Conservation (phyloP, 2,888 invertebrate genomes). For the Diabrotica balteata region DNA sequence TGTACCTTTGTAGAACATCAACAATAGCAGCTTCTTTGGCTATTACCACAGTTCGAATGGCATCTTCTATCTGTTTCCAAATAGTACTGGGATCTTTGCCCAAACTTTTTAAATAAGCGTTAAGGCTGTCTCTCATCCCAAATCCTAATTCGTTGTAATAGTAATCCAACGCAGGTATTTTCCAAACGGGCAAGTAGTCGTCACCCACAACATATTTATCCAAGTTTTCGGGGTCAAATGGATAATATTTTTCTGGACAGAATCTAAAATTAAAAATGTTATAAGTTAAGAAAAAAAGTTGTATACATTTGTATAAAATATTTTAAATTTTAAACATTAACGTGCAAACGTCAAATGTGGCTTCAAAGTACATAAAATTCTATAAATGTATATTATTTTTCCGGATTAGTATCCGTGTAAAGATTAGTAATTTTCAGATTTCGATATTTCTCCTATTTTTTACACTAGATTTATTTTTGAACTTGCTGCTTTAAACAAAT, state of each 20-base stretch:
- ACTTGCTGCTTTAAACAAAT: no score
- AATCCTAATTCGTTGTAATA: conserved; percentile 76
- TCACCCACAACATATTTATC: conserved; percentile 95
- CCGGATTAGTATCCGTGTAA: no score
- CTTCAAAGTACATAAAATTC: no score
- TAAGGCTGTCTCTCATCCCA: conserved; percentile 87
- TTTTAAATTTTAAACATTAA: no score
- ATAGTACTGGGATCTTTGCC: conserved; percentile 75
- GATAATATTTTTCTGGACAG: conserved; percentile 88
- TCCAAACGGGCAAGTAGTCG: conserved; percentile 94
- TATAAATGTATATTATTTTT: no score
- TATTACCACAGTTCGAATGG: conserved; percentile 74
- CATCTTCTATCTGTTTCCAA: conserved; percentile 82
- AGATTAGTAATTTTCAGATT: no score
- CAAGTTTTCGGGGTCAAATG: conserved; percentile 79
- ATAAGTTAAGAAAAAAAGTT: no score
- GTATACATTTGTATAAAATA: no score
- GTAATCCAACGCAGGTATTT: conserved; percentile 79
- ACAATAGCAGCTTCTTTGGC: conserved; percentile 77
- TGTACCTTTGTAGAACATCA: conserved; percentile 63
- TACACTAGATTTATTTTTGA: no score
- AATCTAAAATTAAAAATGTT: conserved; percentile 67
- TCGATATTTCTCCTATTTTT: no score
- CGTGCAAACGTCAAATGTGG: no score
- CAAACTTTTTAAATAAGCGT: conserved; percentile 72